A percentile compares a stretch with the other conserved stretches of the same genome.
These are phyloP conservation scores for Papilio polyxenes DNA, from an alignment of 1,140 invertebrate genomes.

Conservation along the genomic window DNA sequence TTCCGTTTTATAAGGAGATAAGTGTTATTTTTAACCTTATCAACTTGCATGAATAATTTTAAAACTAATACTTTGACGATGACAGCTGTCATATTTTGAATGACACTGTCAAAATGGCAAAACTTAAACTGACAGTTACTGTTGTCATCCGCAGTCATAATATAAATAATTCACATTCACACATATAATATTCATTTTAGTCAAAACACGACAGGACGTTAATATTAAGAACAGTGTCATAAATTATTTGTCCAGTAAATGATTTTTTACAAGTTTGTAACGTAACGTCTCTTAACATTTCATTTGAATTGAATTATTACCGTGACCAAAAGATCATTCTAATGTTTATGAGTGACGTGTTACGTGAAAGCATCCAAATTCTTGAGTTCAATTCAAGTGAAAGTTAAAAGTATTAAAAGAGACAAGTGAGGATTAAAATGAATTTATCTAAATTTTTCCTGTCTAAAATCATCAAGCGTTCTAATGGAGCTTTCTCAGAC, in stretches of 20 bases:
- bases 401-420: neutral
- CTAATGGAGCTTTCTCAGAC: slow-evolving; percentile 18
- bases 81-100: neutral
- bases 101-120: neutral
- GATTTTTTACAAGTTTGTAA: neutral
- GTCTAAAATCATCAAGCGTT: neutral
- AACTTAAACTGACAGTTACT: neutral
- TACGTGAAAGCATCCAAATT: slow-evolving; percentile 26
- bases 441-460: slow-evolving; percentile 15
- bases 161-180: neutral
- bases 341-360: slow-evolving; percentile 34
- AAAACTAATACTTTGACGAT: neutral
- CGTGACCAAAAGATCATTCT: slow-evolving; percentile 25
- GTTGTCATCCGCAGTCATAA: neutral
- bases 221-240: neutral
- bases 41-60: neutral
- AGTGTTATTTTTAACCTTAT: no score
- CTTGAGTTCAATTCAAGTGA: slow-evolving; percentile 1
- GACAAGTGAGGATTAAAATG: neutral
- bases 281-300: neutral
- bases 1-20: no score
- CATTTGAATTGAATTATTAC: neutral
- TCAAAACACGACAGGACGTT: neutral
- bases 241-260: neutral
- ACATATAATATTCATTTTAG: neutral